Base-by-base conservation (phyloP, 2,797 vertebrate species). In the Gymnoscopelus braueri region DNA sequence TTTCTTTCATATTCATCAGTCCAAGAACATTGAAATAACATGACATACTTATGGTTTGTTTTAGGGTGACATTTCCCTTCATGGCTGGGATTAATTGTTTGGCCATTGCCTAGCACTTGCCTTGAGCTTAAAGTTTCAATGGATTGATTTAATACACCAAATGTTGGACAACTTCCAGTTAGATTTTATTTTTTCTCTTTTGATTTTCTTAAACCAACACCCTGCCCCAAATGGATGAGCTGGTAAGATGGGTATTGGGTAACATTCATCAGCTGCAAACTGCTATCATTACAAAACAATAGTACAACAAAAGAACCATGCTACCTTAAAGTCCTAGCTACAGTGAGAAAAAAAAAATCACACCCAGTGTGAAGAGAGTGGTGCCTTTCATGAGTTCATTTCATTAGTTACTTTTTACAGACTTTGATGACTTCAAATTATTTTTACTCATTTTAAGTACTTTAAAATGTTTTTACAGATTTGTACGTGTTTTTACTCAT, bases 251-350 rank as follows among this genome's bases (percentile, higher is more conserved):
- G 93, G 93, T 95, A 87, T 95, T 96, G 96, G 93, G 93, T 95
- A 87, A 96, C 96, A 95, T 94, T 96, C 96, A 96, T 94, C 94
- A 95, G 96, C 94, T 92, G 93, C 93, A 94, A 89, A 93, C 89
- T 94, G 96, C 95, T 93, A 95, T 94, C 93, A 93, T 95, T 92
- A 94, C 89, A 75, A 93, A 92, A 90, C 78, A 81, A 93, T 92
- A 95, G 81, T 89, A 95, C 93, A 95, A 93, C 94, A 94, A 96
- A 84, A 94, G 94, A 96, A 95, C 96, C 97, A 97, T 97, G 96
- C 96, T 97, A 97, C 97, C 97, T 98, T 97, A 97, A 97, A 97
- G 96, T 95, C 96, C 94, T 96, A 95, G 96, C 96, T 96, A 96
- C 91, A 85, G 90, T 92, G 93, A 92, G 86, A 94, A 95, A 95